These are phyloP conservation scores for Netelia virgata DNA, from an alignment of 2,888 invertebrate genomes.

Conservation along the genomic window DNA sequence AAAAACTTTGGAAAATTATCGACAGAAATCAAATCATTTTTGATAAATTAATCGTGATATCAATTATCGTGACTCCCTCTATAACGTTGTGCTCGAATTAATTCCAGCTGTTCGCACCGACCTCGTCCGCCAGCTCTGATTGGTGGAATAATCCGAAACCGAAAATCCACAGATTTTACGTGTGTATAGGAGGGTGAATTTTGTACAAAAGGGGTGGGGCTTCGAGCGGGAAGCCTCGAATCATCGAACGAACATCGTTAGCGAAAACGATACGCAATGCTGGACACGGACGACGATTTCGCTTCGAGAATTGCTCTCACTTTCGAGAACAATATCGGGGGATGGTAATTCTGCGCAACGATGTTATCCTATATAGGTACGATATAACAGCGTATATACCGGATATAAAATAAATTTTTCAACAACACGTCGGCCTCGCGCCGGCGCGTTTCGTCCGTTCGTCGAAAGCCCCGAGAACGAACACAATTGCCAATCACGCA, in stretches of 20 bases:
- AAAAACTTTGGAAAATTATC: not conserved
- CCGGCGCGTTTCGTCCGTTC: not conserved
- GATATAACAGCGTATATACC: no score
- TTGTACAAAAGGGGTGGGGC: no score
- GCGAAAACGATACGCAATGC: slow-evolving; percentile 19
- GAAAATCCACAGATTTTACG: slow-evolving; percentile 31
- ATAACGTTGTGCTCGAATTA: slow-evolving; percentile 48
- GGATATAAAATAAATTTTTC: not conserved
- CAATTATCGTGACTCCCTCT: not conserved
- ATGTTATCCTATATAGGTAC: no score
- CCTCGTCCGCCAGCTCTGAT: slow-evolving; percentile 40
- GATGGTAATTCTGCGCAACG: not conserved
- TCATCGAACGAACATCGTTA: slow-evolving; percentile 46
- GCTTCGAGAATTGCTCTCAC: slow-evolving; percentile 37
- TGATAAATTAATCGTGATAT: not conserved
- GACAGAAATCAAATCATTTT: not conserved
- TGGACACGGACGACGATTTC: not conserved
- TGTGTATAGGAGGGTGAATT: not conserved
- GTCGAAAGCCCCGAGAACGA: not conserved
- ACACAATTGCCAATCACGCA: not conserved
- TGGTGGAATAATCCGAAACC: slow-evolving; percentile 47
- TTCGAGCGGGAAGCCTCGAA: slow-evolving; percentile 18
- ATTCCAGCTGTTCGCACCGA: slow-evolving; percentile 45
- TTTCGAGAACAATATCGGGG: slow-evolving; percentile 29
- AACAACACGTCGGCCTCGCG: not conserved